Conservation (phyloP, 2,113 vertebrate genomes). For the Nettapus auritus region DNA sequence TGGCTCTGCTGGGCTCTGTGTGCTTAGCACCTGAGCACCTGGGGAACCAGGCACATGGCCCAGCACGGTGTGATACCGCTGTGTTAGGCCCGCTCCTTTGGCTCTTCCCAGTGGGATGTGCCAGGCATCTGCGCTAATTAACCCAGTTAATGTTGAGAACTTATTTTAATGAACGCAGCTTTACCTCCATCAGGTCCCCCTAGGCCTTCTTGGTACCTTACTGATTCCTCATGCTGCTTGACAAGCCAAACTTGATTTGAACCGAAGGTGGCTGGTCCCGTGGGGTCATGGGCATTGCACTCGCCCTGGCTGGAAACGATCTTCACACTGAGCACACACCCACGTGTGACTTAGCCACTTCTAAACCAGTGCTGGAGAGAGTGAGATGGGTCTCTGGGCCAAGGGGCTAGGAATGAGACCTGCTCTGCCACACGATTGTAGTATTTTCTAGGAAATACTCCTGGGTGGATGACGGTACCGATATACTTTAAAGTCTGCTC, state of each 20-base stretch:
- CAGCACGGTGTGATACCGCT: accelerated
- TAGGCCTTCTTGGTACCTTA: neutral
- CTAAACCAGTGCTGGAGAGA: neutral
- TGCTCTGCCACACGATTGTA: neutral
- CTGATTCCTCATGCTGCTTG: neutral
- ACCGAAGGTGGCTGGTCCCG: neutral
- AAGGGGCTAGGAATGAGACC: neutral
- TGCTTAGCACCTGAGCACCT: neutral
- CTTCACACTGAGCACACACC: neutral
- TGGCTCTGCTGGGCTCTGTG: accelerated
- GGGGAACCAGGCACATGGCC: accelerated
- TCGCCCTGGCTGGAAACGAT: neutral
- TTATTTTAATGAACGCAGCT: neutral
- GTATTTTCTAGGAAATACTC: neutral
- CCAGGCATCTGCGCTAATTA: neutral
- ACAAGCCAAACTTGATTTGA: neutral
- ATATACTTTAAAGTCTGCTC: neutral
- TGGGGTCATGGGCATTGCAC: neutral
- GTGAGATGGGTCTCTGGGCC: neutral
- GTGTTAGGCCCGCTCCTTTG: neutral
- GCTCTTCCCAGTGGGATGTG: neutral
- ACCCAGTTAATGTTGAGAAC: neutral
- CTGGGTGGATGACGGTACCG: neutral
- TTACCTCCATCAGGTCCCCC: neutral
- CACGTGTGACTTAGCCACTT: accelerated